Conservation (phyloP, 37 sponge, comb jelly and placozoan genomes). For the Agelas oroides region DNA sequence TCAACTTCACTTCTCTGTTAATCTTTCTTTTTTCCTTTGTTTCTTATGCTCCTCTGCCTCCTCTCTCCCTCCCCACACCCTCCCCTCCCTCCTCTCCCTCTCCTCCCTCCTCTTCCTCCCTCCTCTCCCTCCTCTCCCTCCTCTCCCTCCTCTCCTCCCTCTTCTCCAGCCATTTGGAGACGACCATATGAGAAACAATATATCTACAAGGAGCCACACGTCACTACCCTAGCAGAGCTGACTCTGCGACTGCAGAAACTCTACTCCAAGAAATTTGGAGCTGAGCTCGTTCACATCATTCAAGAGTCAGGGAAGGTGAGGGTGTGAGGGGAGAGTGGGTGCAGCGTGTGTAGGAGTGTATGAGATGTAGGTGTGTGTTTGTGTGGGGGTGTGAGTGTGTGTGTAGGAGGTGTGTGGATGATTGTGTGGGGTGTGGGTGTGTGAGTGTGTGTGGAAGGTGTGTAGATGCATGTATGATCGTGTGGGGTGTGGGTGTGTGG, state of each 20-base stretch:
- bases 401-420: no score
- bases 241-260: slow-evolving; percentile 71
- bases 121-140: no score
- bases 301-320: slow-evolving; percentile 80
- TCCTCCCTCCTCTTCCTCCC: no score
- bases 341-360: no score
- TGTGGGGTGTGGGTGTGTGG: no score
- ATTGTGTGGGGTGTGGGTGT: no score
- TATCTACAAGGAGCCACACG: slow-evolving; percentile 91
- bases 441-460: no score
- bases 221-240: slow-evolving; percentile 83
- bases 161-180: slow-evolving; percentile 77
- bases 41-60: neutral
- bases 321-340: no score
- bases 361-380: no score
- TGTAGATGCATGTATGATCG: no score
- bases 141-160: neutral
- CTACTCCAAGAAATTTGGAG: slow-evolving; percentile 76
- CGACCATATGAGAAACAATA: slow-evolving; percentile 83
- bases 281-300: slow-evolving; percentile 72
- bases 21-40: neutral
- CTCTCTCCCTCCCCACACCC: neutral
- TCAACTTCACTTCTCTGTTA: no score
- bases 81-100: neutral
- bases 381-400: no score